Percentiles rank a stretch among this genome's conserved stretches.
Conservation (phyloP, 2,797 vertebrate genomes). For the Enteromius fasciolatus region DNA sequence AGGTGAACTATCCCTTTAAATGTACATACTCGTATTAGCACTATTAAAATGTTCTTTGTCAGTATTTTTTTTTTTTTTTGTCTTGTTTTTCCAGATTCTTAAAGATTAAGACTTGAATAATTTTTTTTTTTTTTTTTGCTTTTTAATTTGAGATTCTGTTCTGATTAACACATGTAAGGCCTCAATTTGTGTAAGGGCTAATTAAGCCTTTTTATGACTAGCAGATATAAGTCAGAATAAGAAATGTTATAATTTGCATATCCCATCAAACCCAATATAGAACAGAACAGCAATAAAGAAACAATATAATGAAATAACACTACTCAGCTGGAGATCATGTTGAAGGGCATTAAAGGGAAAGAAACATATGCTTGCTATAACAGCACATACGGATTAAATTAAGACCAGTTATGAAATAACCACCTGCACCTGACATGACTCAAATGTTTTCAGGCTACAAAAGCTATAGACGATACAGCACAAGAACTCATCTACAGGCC, state of each 20-base stretch:
- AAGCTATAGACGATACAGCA: conserved; percentile 18
- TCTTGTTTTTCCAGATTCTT: too few species aligned
- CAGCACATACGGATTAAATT: conserved; percentile 17
- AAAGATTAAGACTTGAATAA: too few species aligned
- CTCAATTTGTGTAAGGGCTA: background rate
- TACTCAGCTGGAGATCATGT: background rate
- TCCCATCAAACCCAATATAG: conserved; percentile 16
- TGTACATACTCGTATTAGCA: too few species aligned
- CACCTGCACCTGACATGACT: conserved; percentile 45
- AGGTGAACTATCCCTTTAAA: too few species aligned
- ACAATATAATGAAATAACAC: background rate
- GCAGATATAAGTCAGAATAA: background rate
- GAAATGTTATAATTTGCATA: background rate
- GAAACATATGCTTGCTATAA: conserved; percentile 26
- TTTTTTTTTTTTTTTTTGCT: background rate
- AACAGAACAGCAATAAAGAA: background rate
- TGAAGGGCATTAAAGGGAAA: conserved; percentile 4
- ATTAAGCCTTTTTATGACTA: background rate
- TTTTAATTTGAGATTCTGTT: background rate
- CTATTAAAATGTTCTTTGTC: too few species aligned
- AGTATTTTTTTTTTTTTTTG: too few species aligned
- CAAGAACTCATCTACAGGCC: conserved; percentile 36
- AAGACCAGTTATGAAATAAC: conserved; percentile 31
- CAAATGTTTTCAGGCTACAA: conserved; percentile 24
- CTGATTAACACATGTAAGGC: background rate